phyloP scores from a whole-genome alignment of 1,140 invertebrate species.

The Drosophila pruinosa region DNA sequence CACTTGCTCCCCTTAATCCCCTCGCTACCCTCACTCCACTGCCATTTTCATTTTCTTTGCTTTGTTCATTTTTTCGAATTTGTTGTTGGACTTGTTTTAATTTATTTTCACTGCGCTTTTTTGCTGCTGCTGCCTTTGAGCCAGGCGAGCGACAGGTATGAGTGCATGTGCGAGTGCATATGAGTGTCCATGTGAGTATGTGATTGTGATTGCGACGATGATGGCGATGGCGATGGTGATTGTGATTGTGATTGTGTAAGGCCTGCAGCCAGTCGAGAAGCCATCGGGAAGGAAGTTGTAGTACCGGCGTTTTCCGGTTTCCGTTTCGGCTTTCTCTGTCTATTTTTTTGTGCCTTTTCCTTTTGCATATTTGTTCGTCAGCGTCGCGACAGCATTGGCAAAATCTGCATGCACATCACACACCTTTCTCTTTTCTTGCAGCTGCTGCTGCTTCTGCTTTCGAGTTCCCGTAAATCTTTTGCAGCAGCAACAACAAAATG shows the following conservation, averaged over 20 bases:
- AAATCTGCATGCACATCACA: conserved; percentile 52
- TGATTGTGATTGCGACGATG: background rate
- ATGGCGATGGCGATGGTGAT: conserved; percentile 4
- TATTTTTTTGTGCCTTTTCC: background rate
- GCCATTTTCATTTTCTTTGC: background rate
- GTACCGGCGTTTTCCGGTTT: conserved; percentile 59
- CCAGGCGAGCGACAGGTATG: background rate
- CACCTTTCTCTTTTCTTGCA: background rate
- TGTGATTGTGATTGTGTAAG: conserved; percentile 19
- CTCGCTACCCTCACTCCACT: too few relatives aligned
- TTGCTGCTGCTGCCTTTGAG: conserved; percentile 8
- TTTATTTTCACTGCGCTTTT: conserved; percentile 34
- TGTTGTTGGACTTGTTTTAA: conserved; percentile 38
- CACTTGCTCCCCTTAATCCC: background rate
- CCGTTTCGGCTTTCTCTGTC: conserved; percentile 28
- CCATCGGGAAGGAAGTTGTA: conserved; percentile 54
- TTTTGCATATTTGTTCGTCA: background rate
- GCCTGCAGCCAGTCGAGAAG: conserved; percentile 22
- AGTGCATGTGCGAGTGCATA: conserved; percentile 1
- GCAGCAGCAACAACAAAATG: background rate
- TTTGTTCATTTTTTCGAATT: conserved; percentile 7
- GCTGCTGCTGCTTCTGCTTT: conserved; percentile 5
- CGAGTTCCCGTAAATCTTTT: conserved; percentile 8
- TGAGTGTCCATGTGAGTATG: background rate
- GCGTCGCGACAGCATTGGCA: conserved; percentile 21